Percentiles rank a stretch among this genome's conserved stretches.
Conservation (phyloP, 2,888 invertebrate genomes). For the Rhaphigaster nebulosa region DNA sequence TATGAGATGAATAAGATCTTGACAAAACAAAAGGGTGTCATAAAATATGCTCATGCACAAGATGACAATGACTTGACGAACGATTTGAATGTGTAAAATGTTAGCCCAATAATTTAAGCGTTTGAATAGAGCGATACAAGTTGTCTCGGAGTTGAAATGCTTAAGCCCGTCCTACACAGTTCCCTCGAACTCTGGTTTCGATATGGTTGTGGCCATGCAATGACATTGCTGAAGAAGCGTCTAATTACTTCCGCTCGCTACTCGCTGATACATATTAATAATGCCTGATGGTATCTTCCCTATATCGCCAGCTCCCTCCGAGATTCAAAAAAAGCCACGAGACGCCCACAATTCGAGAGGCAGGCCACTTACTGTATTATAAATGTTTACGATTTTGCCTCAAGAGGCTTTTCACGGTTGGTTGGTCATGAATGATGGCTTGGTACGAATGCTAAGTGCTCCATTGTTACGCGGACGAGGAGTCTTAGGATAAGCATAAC, state of each 20-base stretch:
- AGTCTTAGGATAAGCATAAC: background rate
- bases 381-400: background rate
- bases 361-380: background rate
- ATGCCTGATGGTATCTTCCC: background rate
- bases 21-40: slow-evolving; percentile 43
- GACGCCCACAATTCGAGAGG: background rate
- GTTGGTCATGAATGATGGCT: slow-evolving; percentile 10
- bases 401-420: slow-evolving; percentile 8
- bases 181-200: background rate
- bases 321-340: background rate
- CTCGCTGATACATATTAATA: background rate
- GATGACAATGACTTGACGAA: background rate
- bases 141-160: background rate
- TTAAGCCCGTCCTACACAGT: background rate
- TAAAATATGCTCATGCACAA: slow-evolving; percentile 19
- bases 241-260: background rate
- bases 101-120: background rate
- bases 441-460: background rate
- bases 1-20: background rate
- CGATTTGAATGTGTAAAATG: slow-evolving; percentile 31
- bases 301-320: background rate
- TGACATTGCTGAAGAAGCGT: background rate
- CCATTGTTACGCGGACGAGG: background rate
- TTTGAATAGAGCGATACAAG: background rate
- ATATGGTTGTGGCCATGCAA: background rate